These are phyloP conservation scores for Tromatobia lineatoria DNA, from an alignment of 2,888 invertebrate species.

Conservation along the genomic window DNA sequence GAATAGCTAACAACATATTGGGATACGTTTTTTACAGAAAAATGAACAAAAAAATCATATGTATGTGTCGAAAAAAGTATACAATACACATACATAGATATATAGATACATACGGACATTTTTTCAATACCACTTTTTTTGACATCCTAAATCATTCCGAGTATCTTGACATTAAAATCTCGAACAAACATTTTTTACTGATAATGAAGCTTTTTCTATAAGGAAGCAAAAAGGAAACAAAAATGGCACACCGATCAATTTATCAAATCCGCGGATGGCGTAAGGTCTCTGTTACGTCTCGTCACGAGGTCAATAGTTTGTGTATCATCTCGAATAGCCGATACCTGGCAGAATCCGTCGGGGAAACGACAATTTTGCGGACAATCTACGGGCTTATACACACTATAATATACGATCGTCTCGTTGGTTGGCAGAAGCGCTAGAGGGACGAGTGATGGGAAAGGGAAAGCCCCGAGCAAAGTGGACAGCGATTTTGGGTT, in stretches of 20 bases:
- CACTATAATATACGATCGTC: slow-evolving; percentile 29
- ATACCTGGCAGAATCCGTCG: slow-evolving; percentile 26
- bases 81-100: too few species aligned
- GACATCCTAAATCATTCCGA: too few species aligned
- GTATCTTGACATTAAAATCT: too few species aligned
- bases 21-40: too few species aligned
- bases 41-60: too few species aligned
- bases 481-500: slow-evolving; percentile 78
- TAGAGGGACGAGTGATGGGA: slow-evolving; percentile 10
- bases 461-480: slow-evolving; percentile 70
- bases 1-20: too few species aligned
- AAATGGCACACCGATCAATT: slow-evolving; percentile 28
- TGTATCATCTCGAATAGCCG: slow-evolving; percentile 40
- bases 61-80: too few species aligned
- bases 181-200: too few species aligned
- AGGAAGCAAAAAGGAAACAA: too few species aligned
- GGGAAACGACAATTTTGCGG: slow-evolving; percentile 3
- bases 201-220: too few species aligned
- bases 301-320: slow-evolving; percentile 58
- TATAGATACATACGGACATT: too few species aligned
- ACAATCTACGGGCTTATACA: slow-evolving; percentile 14
- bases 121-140: too few species aligned
- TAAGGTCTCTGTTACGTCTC: slow-evolving; percentile 1
- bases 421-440: slow-evolving; percentile 31
- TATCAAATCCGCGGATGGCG: slow-evolving; percentile 42